These are phyloP conservation scores for Volucella bombylans DNA, from an alignment of 2,888 invertebrate species.

Conservation along the genomic window DNA sequence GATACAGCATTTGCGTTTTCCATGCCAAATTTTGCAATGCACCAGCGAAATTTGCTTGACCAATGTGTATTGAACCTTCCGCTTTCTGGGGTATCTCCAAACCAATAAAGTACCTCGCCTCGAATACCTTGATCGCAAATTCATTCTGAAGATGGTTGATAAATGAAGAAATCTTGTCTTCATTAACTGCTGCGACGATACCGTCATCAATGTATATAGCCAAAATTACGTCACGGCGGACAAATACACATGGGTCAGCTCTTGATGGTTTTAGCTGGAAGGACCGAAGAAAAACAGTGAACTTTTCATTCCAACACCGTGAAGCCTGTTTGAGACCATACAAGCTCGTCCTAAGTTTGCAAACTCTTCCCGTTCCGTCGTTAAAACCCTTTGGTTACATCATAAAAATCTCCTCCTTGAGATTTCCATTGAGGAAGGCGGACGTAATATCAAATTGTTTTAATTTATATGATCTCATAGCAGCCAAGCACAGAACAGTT, in stretches of 20 bases:
- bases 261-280: conserved; percentile 62
- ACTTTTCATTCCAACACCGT: no score
- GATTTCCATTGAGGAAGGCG: conserved; percentile 60
- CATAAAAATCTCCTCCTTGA: no score
- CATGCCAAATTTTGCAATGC: no score
- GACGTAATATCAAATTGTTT: no score
- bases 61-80: not conserved
- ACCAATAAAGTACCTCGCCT: conserved; percentile 40
- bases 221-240: conserved; percentile 59
- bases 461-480: conserved; percentile 74
- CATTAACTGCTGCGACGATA: conserved; percentile 58
- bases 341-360: no score
- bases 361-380: no score
- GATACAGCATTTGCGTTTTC: no score
- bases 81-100: conserved; percentile 10
- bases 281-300: no score
- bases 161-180: conserved; percentile 29
- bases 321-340: no score
- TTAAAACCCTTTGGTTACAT: conserved; percentile 42
- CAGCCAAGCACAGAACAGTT: no score
- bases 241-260: conserved; percentile 76
- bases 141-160: conserved; percentile 21
- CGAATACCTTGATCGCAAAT: conserved; percentile 32
- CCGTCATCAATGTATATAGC: conserved; percentile 76
- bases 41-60: no score